phyloP scores from a whole-genome alignment of 2,113 vertebrate genomes.

The Xyliphius kryptos region DNA sequence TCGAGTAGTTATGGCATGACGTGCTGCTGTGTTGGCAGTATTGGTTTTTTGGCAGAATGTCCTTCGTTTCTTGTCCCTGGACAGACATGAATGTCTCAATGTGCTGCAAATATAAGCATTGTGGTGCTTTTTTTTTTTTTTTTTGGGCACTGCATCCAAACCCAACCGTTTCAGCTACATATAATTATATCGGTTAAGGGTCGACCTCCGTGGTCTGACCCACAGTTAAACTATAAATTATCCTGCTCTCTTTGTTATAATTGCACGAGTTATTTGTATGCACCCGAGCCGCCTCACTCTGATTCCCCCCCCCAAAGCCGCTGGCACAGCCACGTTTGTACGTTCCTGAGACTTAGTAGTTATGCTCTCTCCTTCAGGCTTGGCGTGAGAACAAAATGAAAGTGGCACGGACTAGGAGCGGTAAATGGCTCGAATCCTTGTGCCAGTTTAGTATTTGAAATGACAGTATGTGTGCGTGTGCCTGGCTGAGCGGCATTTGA shows the following conservation, averaged over 20 bases:
- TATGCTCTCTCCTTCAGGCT: conserved; percentile 6
- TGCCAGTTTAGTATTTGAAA: background rate
- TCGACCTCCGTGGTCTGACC: background rate
- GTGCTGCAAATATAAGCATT: background rate
- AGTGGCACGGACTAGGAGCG: background rate
- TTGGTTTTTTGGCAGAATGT: too few relatives aligned
- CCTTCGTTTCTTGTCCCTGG: too few relatives aligned
- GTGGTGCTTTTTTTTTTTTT: background rate
- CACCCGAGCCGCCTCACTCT: conserved; percentile 5
- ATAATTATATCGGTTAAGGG: conserved; percentile 11
- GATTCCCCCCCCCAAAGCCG: background rate
- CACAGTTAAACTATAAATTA: conserved; percentile 10
- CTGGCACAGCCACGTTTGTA: background rate
- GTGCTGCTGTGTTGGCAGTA: too few relatives aligned
- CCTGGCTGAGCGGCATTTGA: background rate
- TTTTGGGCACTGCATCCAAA: conserved; percentile 1
- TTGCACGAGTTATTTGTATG: conserved; percentile 11
- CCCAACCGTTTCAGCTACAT: background rate
- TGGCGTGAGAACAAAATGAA: too few relatives aligned
- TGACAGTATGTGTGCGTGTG: too few relatives aligned
- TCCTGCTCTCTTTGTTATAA: conserved; percentile 6
- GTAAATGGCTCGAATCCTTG: conserved; percentile 6
- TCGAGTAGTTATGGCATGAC: background rate
- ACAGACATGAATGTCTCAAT: too few relatives aligned
- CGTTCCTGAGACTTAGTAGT: conserved; percentile 4